phyloP scores from a whole-genome alignment of 2,113 vertebrate genomes.

The Poeciliopsis retropinna region DNA sequence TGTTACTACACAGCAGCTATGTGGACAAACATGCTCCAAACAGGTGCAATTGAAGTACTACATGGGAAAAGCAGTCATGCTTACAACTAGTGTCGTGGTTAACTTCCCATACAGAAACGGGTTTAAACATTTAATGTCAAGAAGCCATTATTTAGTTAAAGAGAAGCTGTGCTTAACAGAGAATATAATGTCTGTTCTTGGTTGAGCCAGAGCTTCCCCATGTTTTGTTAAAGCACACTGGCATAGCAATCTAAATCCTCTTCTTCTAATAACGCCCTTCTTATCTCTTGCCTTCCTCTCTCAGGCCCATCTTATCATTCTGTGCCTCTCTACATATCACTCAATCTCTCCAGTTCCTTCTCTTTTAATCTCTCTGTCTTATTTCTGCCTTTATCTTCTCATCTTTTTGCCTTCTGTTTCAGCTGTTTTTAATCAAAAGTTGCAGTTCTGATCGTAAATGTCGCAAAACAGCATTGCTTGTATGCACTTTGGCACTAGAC shows the following conservation, averaged over 20 bases:
- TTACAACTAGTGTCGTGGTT: not conserved
- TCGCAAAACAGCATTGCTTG: slow-evolving; percentile 39
- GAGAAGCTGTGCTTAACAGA: slow-evolving; percentile 5
- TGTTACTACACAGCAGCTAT: not conserved
- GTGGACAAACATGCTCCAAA: not conserved
- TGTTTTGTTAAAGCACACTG: slow-evolving; percentile 29
- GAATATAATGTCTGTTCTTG: not conserved
- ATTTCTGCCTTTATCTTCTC: slow-evolving; percentile 55
- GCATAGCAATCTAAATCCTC: slow-evolving; percentile 22
- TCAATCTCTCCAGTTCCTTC: slow-evolving; percentile 64
- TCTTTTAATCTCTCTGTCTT: slow-evolving; percentile 58
- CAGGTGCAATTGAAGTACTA: not conserved
- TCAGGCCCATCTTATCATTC: slow-evolving; percentile 56
- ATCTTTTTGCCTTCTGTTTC: slow-evolving; percentile 48
- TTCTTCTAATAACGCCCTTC: slow-evolving; percentile 30
- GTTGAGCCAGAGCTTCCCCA: not conserved
- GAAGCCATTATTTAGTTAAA: slow-evolving; percentile 12
- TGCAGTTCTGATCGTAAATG: slow-evolving; percentile 48
- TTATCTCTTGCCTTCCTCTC: slow-evolving; percentile 54
- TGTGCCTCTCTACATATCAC: slow-evolving; percentile 43
- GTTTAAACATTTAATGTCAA: slow-evolving; percentile 10
- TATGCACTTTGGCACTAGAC: not conserved
- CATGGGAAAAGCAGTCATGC: not conserved
- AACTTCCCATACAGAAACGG: slow-evolving; percentile 3
- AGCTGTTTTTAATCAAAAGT: slow-evolving; percentile 65